phyloP scores from a whole-genome alignment of 2,888 invertebrate genomes.

The Sesia apiformis region DNA sequence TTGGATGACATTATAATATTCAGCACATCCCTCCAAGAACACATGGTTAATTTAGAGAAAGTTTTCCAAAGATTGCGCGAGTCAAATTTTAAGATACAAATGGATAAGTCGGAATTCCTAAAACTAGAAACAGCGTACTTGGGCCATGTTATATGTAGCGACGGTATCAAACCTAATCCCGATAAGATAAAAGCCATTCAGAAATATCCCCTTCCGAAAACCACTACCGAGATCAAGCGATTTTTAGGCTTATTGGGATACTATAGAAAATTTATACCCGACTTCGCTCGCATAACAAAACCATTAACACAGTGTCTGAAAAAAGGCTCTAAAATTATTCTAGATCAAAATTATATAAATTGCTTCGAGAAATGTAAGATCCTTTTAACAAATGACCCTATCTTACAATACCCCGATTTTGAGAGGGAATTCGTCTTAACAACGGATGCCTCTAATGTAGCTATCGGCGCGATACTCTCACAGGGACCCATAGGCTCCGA shows the following conservation, averaged over 20 bases:
- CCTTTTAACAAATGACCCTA: constrained; percentile 1
- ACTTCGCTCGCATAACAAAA: not conserved
- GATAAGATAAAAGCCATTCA: constrained; percentile 5
- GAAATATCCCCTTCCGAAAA: constrained; percentile 8
- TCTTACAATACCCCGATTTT: constrained; percentile 16
- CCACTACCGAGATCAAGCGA: constrained; percentile 8
- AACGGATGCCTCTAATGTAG: constrained; percentile 12
- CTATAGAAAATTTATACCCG: constrained; percentile 24
- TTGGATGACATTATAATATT: too few relatives aligned
- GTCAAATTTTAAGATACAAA: constrained; percentile 17
- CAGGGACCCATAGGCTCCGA: constrained; percentile 15
- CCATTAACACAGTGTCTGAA: constrained; percentile 14
- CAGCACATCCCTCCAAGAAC: too few relatives aligned
- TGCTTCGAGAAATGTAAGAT: constrained; percentile 11
- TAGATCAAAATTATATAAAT: constrained; percentile 5
- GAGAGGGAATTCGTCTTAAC: constrained; percentile 13
- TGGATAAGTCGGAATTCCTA: constrained; percentile 20
- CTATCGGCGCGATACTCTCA: constrained; percentile 18
- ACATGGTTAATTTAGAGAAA: too few relatives aligned
- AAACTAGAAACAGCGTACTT: constrained; percentile 14
- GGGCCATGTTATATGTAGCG: constrained; percentile 12
- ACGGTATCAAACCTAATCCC: constrained; percentile 7
- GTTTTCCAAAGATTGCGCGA: too few relatives aligned
- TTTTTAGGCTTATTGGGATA: constrained; percentile 28
- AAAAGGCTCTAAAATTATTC: constrained; percentile 5